phyloP scores from a whole-genome alignment of 2,113 vertebrate species.

The Etheostoma cragini region DNA sequence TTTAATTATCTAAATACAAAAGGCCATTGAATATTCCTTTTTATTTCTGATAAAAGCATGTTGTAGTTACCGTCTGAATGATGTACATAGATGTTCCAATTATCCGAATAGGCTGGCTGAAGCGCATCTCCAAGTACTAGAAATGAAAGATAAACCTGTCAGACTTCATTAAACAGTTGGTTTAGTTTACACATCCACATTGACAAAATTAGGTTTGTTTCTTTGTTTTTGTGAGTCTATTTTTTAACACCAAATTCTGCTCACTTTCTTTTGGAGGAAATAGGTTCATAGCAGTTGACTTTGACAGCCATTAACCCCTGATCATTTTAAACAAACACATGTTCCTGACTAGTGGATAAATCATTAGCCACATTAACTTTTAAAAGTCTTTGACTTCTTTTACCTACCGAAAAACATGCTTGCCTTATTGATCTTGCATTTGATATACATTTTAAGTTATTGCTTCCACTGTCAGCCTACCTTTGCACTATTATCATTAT shows the following conservation, averaged over 20 bases:
- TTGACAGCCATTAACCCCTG: not conserved
- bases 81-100: slow-evolving; percentile 86
- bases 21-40: not conserved
- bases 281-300: not conserved
- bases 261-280: not conserved
- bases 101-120: slow-evolving; percentile 76
- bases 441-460: not conserved
- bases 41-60: not conserved
- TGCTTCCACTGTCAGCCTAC: not conserved
- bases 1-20: slow-evolving; percentile 8
- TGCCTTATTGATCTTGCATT: slow-evolving; percentile 2
- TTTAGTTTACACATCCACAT: not conserved
- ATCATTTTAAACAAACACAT: not conserved
- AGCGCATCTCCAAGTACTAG: slow-evolving; percentile 86
- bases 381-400: not conserved
- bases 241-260: no score
- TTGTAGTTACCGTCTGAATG: slow-evolving; percentile 80
- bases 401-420: not conserved
- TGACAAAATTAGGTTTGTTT: not conserved
- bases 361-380: slow-evolving; percentile 13
- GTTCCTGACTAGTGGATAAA: not conserved
- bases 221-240: not conserved
- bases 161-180: not conserved
- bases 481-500: not conserved
- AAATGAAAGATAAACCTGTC: slow-evolving; percentile 48